Percentiles rank a stretch among this genome's conserved stretches.
phyloP scores from a whole-genome alignment of 2,113 vertebrate species.

The Nannospalax galili region DNA sequence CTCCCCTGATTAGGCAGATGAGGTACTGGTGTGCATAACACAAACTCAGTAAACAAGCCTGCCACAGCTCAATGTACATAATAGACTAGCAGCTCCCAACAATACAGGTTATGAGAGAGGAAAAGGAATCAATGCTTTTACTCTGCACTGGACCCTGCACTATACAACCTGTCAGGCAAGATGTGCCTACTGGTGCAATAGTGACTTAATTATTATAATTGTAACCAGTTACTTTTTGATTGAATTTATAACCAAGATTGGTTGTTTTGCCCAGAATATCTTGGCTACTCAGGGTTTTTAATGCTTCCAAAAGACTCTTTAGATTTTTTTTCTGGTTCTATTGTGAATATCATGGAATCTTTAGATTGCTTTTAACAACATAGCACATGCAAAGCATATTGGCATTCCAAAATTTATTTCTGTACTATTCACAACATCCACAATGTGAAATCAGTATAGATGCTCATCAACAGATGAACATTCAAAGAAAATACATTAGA shows the following conservation, averaged over 20 bases:
- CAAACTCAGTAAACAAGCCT: no score
- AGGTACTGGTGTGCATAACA: no score
- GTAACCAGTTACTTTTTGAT: background rate
- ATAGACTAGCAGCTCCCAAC: no score
- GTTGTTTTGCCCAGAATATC: background rate
- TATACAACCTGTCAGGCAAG: background rate
- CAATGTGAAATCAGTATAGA: background rate
- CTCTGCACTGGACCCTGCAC: background rate
- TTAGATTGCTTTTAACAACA: background rate
- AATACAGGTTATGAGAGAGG: background rate
- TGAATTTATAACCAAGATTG: background rate
- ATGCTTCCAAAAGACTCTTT: background rate
- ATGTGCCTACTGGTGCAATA: background rate
- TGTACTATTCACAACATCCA: background rate
- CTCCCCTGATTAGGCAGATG: no score
- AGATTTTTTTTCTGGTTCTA: background rate
- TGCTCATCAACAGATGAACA: background rate
- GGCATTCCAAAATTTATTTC: background rate
- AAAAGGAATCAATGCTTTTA: background rate
- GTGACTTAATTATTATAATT: background rate
- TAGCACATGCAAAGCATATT: background rate
- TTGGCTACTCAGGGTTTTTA: background rate
- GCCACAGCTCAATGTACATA: no score
- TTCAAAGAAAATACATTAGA: background rate
- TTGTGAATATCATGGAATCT: background rate